A percentile compares a stretch with the other conserved stretches of the same genome.
These are phyloP conservation scores for Pseudococcus longispinus DNA, from an alignment of 2,888 invertebrate genomes.

Conservation along the genomic window DNA sequence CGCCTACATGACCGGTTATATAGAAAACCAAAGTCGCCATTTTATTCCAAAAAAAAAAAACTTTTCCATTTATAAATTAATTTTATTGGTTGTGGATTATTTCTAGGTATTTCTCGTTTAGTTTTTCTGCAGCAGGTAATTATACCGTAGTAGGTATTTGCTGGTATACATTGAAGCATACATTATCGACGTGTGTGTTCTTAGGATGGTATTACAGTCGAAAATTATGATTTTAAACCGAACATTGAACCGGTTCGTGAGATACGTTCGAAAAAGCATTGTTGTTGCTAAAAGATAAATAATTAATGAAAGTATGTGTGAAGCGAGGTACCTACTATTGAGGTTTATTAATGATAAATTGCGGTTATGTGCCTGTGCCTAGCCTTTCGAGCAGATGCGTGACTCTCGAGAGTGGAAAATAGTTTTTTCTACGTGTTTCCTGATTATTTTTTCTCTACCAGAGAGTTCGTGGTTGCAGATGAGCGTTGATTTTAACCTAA, in stretches of 20 bases:
- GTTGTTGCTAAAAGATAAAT: conserved; percentile 4
- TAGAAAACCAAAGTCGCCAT: conserved; percentile 51
- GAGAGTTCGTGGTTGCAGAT: too few relatives aligned
- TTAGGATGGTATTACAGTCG: not conserved
- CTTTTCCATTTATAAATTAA: conserved; percentile 40
- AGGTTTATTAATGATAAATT: conserved; percentile 19
- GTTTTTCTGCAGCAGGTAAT: not conserved
- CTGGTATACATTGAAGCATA: not conserved
- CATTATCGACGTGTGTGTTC: conserved; percentile 52
- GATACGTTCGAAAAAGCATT: conserved; percentile 39
- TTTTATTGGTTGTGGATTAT: conserved; percentile 50
- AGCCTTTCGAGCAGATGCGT: not conserved
- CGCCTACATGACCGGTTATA: conserved; percentile 4
- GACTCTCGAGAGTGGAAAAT: not conserved
- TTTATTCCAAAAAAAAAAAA: conserved; percentile 17
- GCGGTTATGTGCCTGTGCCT: not conserved
- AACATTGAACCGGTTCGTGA: conserved; percentile 33
- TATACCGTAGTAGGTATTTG: not conserved
- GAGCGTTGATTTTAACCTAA: not conserved
- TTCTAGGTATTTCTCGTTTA: not conserved
- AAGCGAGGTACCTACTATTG: conserved; percentile 13
- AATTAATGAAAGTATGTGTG: conserved; percentile 28
- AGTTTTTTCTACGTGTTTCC: not conserved
- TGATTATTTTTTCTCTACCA: not conserved
- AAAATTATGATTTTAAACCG: not conserved